These are phyloP conservation scores for Delichon dasypus DNA, from an alignment of 2,797 vertebrate species.

Conservation along the genomic window DNA sequence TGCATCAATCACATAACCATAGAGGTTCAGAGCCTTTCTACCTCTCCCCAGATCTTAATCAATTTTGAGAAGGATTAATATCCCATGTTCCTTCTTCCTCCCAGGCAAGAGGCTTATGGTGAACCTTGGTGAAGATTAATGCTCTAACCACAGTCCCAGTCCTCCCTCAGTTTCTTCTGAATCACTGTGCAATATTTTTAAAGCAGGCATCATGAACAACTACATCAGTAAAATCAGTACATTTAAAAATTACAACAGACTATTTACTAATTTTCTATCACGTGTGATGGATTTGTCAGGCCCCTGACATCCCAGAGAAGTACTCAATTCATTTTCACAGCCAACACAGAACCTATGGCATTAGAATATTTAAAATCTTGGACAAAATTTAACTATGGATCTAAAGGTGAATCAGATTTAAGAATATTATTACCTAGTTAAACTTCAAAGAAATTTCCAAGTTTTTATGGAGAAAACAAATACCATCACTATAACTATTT, in stretches of 20 bases:
- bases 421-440: not conserved
- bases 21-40: not conserved
- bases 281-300: not conserved
- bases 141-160: not conserved
- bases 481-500: not conserved
- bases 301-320: not conserved
- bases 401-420: not conserved
- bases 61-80: conserved; percentile 36
- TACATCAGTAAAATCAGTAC: not conserved
- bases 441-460: not conserved
- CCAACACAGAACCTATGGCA: not conserved
- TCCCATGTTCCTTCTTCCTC: not conserved
- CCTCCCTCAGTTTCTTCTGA: not conserved
- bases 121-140: conserved; percentile 5
- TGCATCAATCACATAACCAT: not conserved
- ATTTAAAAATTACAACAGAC: not conserved
- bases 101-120: not conserved
- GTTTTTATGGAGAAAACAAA: not conserved
- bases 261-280: not conserved
- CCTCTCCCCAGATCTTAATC: not conserved
- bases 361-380: not conserved
- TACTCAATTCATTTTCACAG: not conserved
- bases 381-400: not conserved
- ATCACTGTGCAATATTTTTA: not conserved
- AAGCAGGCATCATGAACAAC: not conserved